Conservation (phyloP, 1,140 invertebrate species). For the Drosophila nebulosa region DNA sequence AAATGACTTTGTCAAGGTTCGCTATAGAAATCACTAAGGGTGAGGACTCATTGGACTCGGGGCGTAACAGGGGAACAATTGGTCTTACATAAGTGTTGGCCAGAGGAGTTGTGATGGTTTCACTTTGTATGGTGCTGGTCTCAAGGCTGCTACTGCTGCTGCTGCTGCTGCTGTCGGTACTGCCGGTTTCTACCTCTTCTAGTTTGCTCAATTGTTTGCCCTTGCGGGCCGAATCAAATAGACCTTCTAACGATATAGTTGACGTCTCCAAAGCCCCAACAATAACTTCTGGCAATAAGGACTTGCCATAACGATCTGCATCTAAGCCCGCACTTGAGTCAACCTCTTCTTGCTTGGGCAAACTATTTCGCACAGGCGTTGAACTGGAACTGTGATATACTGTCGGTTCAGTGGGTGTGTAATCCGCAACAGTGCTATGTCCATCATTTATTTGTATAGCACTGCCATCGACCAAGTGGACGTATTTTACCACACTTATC, state of each 20-base stretch:
- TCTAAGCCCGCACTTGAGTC: not conserved
- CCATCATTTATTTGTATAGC: conserved; percentile 77
- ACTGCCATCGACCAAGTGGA: conserved; percentile 83
- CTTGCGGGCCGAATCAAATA: conserved; percentile 83
- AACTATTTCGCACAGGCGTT: conserved; percentile 50
- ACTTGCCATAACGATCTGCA: conserved; percentile 64
- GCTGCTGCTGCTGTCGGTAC: not conserved
- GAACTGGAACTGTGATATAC: conserved; percentile 10
- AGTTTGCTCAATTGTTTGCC: conserved; percentile 55
- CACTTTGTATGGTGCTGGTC: conserved; percentile 2
- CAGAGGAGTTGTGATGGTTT: conserved; percentile 20
- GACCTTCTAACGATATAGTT: conserved; percentile 84
- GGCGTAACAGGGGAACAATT: conserved; percentile 73
- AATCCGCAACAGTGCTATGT: conserved; percentile 75
- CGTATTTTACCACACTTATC: conserved; percentile 85
- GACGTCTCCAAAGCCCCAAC: conserved; percentile 82
- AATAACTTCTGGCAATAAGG: conserved; percentile 68
- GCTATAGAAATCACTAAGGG: conserved; percentile 81
- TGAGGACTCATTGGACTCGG: conserved; percentile 80
- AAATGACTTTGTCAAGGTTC: conserved; percentile 80
- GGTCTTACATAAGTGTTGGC: conserved; percentile 70
- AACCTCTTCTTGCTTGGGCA: conserved; percentile 32
- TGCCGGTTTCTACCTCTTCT: not conserved
- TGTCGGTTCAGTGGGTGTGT: conserved; percentile 67
- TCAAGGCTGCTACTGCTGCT: not conserved